A percentile compares a stretch with the other conserved stretches of the same genome.
These are phyloP conservation scores for Lumbricus terrestris DNA, from an alignment of 2,888 invertebrate species.

Conservation along the genomic window DNA sequence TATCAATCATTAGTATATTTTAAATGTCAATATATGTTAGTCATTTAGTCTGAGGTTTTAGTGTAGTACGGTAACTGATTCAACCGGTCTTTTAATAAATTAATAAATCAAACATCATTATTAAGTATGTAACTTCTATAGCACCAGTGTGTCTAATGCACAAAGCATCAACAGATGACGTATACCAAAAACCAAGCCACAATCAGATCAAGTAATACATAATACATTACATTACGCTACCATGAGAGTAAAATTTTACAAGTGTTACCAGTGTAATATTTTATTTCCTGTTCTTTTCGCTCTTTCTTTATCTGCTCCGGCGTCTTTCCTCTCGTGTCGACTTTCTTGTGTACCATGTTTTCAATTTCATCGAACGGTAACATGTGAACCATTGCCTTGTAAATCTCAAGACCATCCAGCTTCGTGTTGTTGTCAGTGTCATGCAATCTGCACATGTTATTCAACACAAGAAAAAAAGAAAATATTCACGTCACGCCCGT, in stretches of 20 bases:
- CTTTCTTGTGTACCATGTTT: conserved; percentile 19
- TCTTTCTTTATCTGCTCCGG: conserved; percentile 26
- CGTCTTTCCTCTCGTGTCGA: conserved; percentile 27
- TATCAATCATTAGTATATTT: neutral
- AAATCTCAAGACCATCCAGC: conserved; percentile 84
- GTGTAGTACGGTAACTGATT: neutral
- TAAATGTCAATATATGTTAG: neutral
- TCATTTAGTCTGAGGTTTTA: neutral
- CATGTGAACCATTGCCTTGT: conserved; percentile 78
- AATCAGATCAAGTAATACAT: too few species aligned
- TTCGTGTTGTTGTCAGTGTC: conserved; percentile 86
- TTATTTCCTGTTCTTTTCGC: conserved; percentile 45
- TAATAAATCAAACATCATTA: neutral
- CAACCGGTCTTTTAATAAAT: neutral
- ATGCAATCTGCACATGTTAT: conserved; percentile 64
- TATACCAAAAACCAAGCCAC: too few species aligned
- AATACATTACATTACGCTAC: neutral
- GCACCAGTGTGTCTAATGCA: too few species aligned
- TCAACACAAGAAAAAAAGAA: neutral
- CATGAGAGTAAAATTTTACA: neutral
- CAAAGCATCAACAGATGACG: too few species aligned
- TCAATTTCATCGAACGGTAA: conserved; percentile 59
- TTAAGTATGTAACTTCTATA: too few species aligned
- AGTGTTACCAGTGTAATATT: conserved; percentile 50
- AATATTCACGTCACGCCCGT: too few species aligned